These are phyloP conservation scores for Cydia strobilella DNA, from an alignment of 1,140 invertebrate genomes.

Conservation along the genomic window DNA sequence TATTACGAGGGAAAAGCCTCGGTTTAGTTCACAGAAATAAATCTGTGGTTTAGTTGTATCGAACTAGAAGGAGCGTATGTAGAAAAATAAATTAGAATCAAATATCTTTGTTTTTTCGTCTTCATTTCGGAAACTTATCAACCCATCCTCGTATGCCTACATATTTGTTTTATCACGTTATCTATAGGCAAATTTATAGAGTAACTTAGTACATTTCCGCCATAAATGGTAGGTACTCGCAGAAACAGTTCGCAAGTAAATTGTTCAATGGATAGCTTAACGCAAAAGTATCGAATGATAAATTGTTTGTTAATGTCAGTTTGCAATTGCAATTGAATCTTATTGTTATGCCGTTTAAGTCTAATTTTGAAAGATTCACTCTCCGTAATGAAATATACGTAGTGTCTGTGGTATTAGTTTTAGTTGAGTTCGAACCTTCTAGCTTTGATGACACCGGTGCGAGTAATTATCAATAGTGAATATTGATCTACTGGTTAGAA, in stretches of 20 bases:
- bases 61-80: too few species aligned
- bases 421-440: conserved; percentile 12
- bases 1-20: too few species aligned
- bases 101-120: too few species aligned
- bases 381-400: neutral
- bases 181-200: too few species aligned
- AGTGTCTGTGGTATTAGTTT: neutral
- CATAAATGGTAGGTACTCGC: neutral
- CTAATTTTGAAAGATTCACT: neutral
- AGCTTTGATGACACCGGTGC: conserved; percentile 7
- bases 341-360: neutral
- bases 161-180: too few species aligned
- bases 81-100: too few species aligned
- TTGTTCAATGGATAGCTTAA: neutral
- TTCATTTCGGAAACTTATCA: too few species aligned
- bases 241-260: neutral
- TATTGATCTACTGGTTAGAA: neutral
- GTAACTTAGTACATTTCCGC: neutral
- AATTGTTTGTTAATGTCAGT: neutral
- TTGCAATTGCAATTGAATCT: neutral
- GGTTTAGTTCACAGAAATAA: too few species aligned
- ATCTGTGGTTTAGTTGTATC: too few species aligned
- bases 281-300: neutral
- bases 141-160: too few species aligned
- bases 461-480: neutral